Base-by-base conservation (phyloP, 2,888 invertebrate species). In the Oxyscelio sp. region DNA sequence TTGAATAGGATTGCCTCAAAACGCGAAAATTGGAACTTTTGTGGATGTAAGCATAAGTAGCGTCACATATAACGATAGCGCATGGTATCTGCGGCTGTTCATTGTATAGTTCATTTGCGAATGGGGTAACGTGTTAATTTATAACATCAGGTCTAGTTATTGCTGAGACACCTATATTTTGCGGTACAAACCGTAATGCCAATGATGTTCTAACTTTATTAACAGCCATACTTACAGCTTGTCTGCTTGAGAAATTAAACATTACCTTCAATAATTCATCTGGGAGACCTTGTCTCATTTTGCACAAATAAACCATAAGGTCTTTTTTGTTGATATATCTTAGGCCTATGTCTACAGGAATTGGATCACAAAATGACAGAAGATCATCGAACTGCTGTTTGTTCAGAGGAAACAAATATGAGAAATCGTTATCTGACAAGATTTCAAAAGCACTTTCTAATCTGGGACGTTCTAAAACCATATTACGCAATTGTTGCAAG, bases 331-430 rank as follows among this genome's bases (percentile, higher is more conserved):
- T 54, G 1, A 78, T 63, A 8, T 52, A 52, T 43, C 73, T 65
- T 1, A 58, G 8, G 2, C 43, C 22, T 9, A 34, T 15, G 4
- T 34, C 21, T 3, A 27, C 43, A 34, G 22, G 19, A n/a, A 82
- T 50, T 50, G 38, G 58, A 70, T 73, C 79, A 43, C 82, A 85
- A 45, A 40, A 75, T 11, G 38, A 15, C 0, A 59, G 40, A 2
- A 82, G 27, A 3, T 79, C 74, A 11, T 75, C 22, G n/a, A 85
- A 82, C 17, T 83, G 61, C 5, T 65, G n/a, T 31, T 54, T 66
- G 21, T 22, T 77, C 21, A 77, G 34, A 2, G 71, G 59, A 31
- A 65, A 56, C 17, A 83, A 40, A 19, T 40, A 77, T 15, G 54
- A 21, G 45, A 82, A 77, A 11, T 77, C 63, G 2, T 77, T 34